Evolutionary conservation across 2,888 invertebrate genomes (phyloP), one percentile per base, ranked within the genome.

Genomic region (Dolichopus griseipennis): DNA sequence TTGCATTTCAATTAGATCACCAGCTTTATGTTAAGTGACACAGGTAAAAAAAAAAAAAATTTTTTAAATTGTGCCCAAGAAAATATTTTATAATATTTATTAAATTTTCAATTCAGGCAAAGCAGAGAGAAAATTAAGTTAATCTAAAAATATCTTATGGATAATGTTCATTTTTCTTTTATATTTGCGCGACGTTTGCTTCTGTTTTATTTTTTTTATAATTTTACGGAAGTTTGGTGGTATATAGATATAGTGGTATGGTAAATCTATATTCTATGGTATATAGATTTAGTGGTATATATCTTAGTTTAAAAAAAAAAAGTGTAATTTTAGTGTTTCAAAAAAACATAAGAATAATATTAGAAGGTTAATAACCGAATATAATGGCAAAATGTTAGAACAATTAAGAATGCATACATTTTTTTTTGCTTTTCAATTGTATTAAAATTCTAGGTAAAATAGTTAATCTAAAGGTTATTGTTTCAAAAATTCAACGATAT

Each of bases 1-100:
- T 52, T 52, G 52, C 52, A 52, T 52, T 52, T 52, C 52, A 52
- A 52, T 52, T 52, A 52, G 52, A n/a, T 52, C 18, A 52, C 18
- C 27, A 52, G 12, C 37, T 37, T 7, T 1, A 10, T 37, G 8
- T 7, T 37, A 9, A 7, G 10, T 37, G 8, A 9, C 8, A 2
- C 37, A 37, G 37, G 52, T 18, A 52, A 52, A 7, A 15, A 41
- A 15, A 41, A 41, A 41, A 41, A 41, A 41, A 41, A 12, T 15
- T n/a, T n/a, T n/a, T n/a, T n/a, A n/a, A 52, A 52, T n/a, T 52
- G 52, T 12, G 52, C 2, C 52, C 52, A n/a, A n/a, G 12, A 41
- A 41, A 9, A 41, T 41, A 6, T 41, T 41, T 7, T 7, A 12
- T n/a, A n/a, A n/a, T 52, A 52, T 52, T 52, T 52, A 43, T 43